Conservation (phyloP, 2,797 vertebrate species). For the Semotilus atromaculatus region DNA sequence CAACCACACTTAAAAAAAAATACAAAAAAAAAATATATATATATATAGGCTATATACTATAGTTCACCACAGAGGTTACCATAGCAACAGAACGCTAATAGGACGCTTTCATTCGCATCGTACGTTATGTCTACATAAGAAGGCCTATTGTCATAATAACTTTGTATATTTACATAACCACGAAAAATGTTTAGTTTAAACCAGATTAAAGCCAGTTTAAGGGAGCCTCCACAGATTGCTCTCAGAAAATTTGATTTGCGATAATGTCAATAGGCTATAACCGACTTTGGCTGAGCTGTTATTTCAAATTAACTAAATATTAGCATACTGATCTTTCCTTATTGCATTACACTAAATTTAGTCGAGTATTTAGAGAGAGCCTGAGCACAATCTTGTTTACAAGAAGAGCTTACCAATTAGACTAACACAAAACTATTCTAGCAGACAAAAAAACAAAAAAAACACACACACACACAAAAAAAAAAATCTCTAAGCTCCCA, state of each 20-base stretch:
- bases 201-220: not conserved
- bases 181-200: not conserved
- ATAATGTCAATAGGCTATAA: not conserved
- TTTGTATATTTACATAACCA: not conserved
- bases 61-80: not conserved
- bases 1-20: no score
- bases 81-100: not conserved
- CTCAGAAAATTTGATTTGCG: not conserved
- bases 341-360: constrained; percentile 82
- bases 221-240: not conserved
- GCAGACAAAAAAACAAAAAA: not conserved
- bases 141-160: not conserved
- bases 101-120: not conserved
- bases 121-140: not conserved
- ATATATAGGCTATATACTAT: no score
- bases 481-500: not conserved
- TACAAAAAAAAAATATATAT: no score
- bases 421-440: constrained; percentile 1
- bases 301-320: constrained; percentile 82
- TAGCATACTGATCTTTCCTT: constrained; percentile 84
- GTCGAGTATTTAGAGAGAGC: constrained; percentile 68
- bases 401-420: not conserved
- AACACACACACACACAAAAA: rapidly evolving
- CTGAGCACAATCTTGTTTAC: constrained; percentile 31
- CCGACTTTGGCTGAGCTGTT: constrained; percentile 6